These are phyloP conservation scores for Norana najaformis DNA, from an alignment of 2,888 invertebrate species.

Conservation along the genomic window DNA sequence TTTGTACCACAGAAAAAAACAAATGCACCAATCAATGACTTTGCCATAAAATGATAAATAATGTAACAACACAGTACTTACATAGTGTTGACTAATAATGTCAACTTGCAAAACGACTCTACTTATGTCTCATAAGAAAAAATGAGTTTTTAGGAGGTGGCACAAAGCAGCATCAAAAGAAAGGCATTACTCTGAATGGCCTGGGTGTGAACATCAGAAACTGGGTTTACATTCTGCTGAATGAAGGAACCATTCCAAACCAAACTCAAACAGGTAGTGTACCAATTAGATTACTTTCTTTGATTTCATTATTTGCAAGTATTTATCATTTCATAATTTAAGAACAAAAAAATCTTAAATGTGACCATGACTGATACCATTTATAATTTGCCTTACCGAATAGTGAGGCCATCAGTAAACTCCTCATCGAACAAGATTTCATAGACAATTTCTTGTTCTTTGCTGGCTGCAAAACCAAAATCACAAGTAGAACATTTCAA, in stretches of 20 bases:
- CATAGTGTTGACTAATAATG: too few relatives aligned
- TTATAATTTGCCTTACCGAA: conserved; percentile 63
- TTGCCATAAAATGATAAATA: too few relatives aligned
- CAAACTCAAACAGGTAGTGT: not conserved
- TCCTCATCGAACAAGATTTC: conserved; percentile 81
- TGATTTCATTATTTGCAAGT: not conserved
- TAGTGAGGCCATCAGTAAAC: conserved; percentile 72
- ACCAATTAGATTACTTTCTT: not conserved
- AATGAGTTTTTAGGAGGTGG: too few relatives aligned
- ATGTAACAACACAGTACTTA: too few relatives aligned
- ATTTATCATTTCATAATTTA: not conserved
- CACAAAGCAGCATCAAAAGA: too few relatives aligned
- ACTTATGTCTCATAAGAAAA: too few relatives aligned
- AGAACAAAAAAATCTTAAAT: not conserved
- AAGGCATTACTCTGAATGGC: too few relatives aligned
- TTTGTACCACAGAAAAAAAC: too few relatives aligned
- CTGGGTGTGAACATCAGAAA: too few relatives aligned
- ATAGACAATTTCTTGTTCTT: conserved; percentile 69
- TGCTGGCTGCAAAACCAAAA: conserved; percentile 47
- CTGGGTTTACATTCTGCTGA: not conserved
- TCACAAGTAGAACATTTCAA: not conserved
- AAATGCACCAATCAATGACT: too few relatives aligned
- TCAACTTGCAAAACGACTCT: too few relatives aligned
- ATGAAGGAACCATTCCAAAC: not conserved
- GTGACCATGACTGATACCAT: not conserved